phyloP scores from a whole-genome alignment of 2,888 invertebrate species.

The Platycheirus albimanus region DNA sequence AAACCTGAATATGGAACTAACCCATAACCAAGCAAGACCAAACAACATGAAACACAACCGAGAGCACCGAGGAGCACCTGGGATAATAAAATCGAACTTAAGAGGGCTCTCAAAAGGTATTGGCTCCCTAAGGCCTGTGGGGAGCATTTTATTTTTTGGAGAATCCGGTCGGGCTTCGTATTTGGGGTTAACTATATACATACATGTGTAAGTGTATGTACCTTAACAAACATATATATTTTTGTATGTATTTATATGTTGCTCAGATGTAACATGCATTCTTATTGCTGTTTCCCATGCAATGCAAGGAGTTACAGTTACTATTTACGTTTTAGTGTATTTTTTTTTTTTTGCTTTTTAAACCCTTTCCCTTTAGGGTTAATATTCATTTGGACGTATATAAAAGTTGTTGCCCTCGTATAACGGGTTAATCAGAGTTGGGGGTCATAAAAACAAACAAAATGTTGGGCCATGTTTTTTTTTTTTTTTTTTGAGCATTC shows the following conservation, averaged over 20 bases:
- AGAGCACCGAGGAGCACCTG: conserved; percentile 44
- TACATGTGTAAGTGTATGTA: too few species aligned
- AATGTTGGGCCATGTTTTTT: conserved; percentile 17
- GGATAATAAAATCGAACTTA: conserved; percentile 73
- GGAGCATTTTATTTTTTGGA: conserved; percentile 59
- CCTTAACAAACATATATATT: too few species aligned
- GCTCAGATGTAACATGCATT: conserved; percentile 44
- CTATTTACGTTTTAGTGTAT: conserved; percentile 32
- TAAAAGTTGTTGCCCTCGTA: conserved; percentile 33
- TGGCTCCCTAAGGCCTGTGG: conserved; percentile 54
- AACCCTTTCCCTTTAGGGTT: conserved; percentile 62
- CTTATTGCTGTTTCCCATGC: conserved; percentile 60
- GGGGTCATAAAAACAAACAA: conserved; percentile 24
- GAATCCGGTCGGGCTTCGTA: conserved; percentile 8
- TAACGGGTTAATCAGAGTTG: conserved; percentile 43
- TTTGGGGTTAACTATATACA: too few species aligned
- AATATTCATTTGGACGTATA: conserved; percentile 58
- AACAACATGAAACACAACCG: background rate
- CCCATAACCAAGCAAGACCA: background rate
- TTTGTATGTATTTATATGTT: conserved; percentile 14
- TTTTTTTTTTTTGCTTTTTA: conserved; percentile 27
- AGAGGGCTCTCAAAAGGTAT: conserved; percentile 63
- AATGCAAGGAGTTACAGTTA: conserved; percentile 46
- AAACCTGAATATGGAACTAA: background rate
- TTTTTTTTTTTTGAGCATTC: conserved; percentile 12